phyloP scores from a whole-genome alignment of 2,797 vertebrate species.

The Distichodus sexfasciatus region DNA sequence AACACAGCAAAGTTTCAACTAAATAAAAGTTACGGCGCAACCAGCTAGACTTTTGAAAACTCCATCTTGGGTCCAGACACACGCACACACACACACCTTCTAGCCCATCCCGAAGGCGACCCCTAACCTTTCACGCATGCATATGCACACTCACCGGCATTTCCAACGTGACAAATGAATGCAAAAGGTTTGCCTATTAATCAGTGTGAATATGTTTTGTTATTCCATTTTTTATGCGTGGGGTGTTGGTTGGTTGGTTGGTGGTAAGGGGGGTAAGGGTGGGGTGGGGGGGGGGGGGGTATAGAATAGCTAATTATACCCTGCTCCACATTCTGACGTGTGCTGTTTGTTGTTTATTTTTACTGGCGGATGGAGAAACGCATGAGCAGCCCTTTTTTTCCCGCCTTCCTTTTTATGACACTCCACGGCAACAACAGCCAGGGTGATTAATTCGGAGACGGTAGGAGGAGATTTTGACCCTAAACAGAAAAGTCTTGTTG shows the following conservation, averaged over 20 bases:
- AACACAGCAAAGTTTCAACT: no score
- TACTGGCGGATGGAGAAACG: conserved; percentile 53
- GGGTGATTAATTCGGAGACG: conserved; percentile 75
- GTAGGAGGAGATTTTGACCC: conserved; percentile 78
- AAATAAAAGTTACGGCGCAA: no score
- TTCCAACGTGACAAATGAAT: conserved; percentile 78
- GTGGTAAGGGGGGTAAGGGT: no score
- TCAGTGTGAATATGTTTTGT: conserved; percentile 63
- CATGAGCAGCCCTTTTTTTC: conserved; percentile 20
- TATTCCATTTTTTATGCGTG: conserved; percentile 21
- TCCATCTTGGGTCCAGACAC: no score
- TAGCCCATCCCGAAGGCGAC: conserved; percentile 41
- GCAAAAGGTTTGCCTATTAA: conserved; percentile 79
- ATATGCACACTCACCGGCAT: conserved; percentile 64
- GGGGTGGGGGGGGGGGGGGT: conserved; percentile 3
- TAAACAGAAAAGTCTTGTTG: conserved; percentile 82
- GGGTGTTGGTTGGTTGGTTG: neutral
- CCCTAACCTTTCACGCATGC: conserved; percentile 48
- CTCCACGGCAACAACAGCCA: conserved; percentile 57
- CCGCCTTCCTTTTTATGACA: neutral
- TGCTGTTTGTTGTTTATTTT: conserved; percentile 68
- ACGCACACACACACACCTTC: conserved; percentile 54
- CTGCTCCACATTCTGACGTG: conserved; percentile 65
- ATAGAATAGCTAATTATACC: conserved; percentile 72
- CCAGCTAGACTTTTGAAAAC: no score